A percentile compares a stretch with the other conserved stretches of the same genome.
phyloP scores from a whole-genome alignment of 2,113 vertebrate genomes.

The Andinoacara biseriatus region DNA sequence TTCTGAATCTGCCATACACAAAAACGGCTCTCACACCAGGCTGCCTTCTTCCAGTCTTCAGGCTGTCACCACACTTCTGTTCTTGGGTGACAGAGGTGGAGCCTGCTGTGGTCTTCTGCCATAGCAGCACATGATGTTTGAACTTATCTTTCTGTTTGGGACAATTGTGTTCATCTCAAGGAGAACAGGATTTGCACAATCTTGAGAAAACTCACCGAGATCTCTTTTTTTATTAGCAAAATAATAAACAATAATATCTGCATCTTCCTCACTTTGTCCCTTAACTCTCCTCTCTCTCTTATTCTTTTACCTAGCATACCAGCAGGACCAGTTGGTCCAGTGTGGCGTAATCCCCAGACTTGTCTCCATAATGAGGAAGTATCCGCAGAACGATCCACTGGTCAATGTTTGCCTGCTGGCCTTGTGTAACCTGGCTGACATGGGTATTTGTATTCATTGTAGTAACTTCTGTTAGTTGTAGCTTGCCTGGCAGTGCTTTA shows the following conservation, averaged over 20 bases:
- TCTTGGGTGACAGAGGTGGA: background rate
- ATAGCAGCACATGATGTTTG: background rate
- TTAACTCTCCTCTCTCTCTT: background rate
- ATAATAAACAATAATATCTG: background rate
- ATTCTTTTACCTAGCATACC: constrained; percentile 73
- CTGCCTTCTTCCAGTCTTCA: background rate
- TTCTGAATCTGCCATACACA: background rate
- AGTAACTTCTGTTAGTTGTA: background rate
- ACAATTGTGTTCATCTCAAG: too few relatives aligned
- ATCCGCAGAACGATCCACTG: constrained; percentile 86
- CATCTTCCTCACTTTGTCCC: background rate
- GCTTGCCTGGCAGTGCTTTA: background rate
- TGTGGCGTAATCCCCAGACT: constrained; percentile 85
- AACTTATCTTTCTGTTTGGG: too few relatives aligned
- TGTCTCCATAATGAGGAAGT: constrained; percentile 83
- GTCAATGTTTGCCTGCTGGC: constrained; percentile 88
- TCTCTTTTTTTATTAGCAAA: background rate
- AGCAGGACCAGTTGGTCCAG: constrained; percentile 87
- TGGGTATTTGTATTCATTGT: constrained; percentile 65
- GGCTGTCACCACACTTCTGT: too few relatives aligned
- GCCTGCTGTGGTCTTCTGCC: background rate
- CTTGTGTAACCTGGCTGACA: constrained; percentile 87
- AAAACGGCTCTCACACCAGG: background rate
- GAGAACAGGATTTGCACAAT: background rate
- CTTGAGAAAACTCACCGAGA: background rate